Percentiles rank a stretch among this genome's conserved stretches.
phyloP scores from a whole-genome alignment of 2,113 vertebrate species.

The Xenotilapia flavipinnis region DNA sequence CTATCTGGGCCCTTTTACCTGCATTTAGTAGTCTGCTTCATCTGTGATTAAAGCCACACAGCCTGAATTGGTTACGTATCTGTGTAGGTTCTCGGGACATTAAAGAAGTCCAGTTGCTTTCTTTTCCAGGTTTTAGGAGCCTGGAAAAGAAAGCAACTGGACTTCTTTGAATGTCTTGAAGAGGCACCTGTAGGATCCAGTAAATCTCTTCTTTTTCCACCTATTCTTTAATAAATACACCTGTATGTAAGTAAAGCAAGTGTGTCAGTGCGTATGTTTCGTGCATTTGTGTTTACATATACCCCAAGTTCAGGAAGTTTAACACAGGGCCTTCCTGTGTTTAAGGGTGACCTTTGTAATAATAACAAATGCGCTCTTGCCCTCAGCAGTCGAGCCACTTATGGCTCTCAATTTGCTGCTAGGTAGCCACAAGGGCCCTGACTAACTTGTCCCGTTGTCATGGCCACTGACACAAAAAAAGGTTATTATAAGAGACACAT shows the following conservation, averaged over 20 bases:
- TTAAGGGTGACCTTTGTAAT: neutral
- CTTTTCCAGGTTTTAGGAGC: neutral
- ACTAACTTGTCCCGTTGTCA: slow-evolving; percentile 41
- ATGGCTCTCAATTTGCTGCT: slow-evolving; percentile 14
- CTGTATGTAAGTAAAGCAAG: neutral
- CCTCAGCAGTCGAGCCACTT: slow-evolving; percentile 25
- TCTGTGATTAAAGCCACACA: neutral
- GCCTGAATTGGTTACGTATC: neutral
- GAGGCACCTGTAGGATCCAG: neutral
- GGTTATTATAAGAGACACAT: neutral
- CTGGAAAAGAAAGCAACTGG: neutral
- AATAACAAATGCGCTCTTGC: slow-evolving; percentile 20
- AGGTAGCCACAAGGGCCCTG: neutral
- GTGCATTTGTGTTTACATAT: neutral
- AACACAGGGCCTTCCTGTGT: neutral
- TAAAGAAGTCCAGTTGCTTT: neutral
- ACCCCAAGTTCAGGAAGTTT: neutral
- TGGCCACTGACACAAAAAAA: slow-evolving; percentile 13
- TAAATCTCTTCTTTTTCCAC: neutral
- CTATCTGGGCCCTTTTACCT: neutral
- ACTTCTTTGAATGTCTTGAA: neutral
- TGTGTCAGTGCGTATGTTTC: neutral
- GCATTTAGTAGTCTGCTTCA: neutral
- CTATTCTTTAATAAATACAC: neutral
- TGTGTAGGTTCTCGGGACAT: neutral